Evolutionary conservation across 2,888 invertebrate genomes (phyloP).

Genomic region (Oasisia sp.): DNA sequence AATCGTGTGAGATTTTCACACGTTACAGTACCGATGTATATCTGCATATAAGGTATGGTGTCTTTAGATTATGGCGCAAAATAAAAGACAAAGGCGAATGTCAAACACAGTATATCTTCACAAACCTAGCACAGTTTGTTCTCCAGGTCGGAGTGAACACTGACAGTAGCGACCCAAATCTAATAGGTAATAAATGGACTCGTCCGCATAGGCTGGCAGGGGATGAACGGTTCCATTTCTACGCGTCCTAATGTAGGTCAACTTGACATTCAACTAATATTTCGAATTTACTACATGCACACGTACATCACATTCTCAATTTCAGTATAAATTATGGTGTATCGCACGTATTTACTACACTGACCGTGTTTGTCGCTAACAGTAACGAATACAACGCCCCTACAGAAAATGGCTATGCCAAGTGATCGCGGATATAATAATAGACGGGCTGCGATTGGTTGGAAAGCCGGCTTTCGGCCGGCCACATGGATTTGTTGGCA

Average conservation of each 20-base stretch:
- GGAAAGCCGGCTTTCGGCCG: background rate
- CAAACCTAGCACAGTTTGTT: conserved; percentile 9
- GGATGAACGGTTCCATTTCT: background rate
- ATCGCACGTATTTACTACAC: background rate
- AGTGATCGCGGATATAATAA: conserved; percentile 9
- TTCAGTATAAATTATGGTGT: background rate
- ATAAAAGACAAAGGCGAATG: background rate
- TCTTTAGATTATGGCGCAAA: background rate
- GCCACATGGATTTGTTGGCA: conserved; percentile 13
- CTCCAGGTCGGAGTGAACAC: conserved; percentile 10
- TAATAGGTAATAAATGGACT: conserved; percentile 17
- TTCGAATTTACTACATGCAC: background rate
- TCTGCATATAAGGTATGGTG: background rate
- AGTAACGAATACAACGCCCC: background rate
- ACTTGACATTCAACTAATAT: background rate
- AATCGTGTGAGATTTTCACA: background rate
- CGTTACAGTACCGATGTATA: background rate
- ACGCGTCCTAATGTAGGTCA: background rate
- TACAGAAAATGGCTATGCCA: background rate
- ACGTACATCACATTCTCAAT: background rate
- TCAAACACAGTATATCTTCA: background rate
- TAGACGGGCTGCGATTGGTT: background rate
- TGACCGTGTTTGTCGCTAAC: background rate
- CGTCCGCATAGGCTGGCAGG: background rate
- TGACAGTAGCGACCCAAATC: conserved; percentile 11